Evolutionary conservation across 1,140 invertebrate species (phyloP), one percentile per base, ranked within the genome.

Genomic region (Drosophila persimilis): DNA sequence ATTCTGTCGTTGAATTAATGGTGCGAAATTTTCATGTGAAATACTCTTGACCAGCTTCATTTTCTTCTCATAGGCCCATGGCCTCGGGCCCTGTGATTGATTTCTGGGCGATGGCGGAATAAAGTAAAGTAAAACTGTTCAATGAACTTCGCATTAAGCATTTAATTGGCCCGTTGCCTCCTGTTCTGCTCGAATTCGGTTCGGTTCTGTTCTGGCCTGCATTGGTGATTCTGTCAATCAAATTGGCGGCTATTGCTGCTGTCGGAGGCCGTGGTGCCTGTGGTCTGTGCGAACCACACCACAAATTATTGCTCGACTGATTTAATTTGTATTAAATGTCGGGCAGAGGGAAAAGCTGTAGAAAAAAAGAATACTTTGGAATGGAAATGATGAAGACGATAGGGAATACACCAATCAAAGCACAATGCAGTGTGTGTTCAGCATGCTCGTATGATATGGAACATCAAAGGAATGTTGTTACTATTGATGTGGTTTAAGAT

Each of bases 21-120:
- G 77, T 81, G 73, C 70, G 81, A 85, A 66, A 85, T 81, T 86
- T 86, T 86, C 81, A 86, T 85, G 80, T 77, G 81, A 86, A 80
- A 77, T 51, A 46, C 63, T 77, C 52, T 59, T 73, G 70, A 20
- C 20, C 62, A 31, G 48, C 41, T 24, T 20, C 45, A 35, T 20
- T 48, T 58, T 52, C 55, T 52, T 48, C 47, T 43, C 53, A 44
- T 41, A 22, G 59, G 43, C 31, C 26, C 44, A 13, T 13, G 26
- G 31, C 58, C 41, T 35, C 15, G 41, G 9, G 39, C 31, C 47
- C 54, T 39, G 54, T 84, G 80, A 84, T 84, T 85, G 80, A 84
- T 85, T 73, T 67, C 67, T 80, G 75, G 48, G 35, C 48, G 41
- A 58, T 47, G 45, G 45, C 35, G 61, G 53, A 65, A 57, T 54